These are phyloP conservation scores for Diabrotica virgifera DNA, from an alignment of 1,140 invertebrate species.

Conservation along the genomic window DNA sequence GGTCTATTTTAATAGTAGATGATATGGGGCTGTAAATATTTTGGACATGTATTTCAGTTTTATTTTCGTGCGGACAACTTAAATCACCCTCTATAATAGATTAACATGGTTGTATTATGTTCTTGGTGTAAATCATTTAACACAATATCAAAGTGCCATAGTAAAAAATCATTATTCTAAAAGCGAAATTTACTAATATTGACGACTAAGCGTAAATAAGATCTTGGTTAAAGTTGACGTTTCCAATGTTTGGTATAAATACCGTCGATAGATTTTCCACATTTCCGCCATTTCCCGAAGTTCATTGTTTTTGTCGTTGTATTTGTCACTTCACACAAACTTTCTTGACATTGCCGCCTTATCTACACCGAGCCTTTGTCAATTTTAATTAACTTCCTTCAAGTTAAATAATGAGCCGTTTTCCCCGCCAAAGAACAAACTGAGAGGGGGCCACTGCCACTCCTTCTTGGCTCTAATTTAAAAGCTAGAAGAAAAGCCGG, in stretches of 20 bases:
- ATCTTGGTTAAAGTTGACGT: too few relatives aligned
- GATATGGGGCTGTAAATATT: too few relatives aligned
- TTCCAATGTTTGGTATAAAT: not conserved
- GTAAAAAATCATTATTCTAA: too few relatives aligned
- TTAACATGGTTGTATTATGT: too few relatives aligned
- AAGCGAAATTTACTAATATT: too few relatives aligned
- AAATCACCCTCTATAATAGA: too few relatives aligned
- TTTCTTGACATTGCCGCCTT: constrained; percentile 9
- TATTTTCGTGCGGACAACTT: too few relatives aligned
- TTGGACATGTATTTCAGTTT: too few relatives aligned
- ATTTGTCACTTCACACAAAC: constrained; percentile 13
- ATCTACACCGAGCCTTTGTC: constrained; percentile 10
- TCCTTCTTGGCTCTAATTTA: not conserved
- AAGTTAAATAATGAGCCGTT: constrained; percentile 17
- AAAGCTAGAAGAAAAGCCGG: not conserved
- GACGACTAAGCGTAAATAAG: too few relatives aligned
- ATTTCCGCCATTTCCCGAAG: constrained; percentile 2
- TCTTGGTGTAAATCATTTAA: too few relatives aligned
- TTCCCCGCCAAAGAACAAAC: constrained; percentile 2
- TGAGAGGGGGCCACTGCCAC: not conserved
- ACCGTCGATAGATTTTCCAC: not conserved
- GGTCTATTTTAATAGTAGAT: too few relatives aligned
- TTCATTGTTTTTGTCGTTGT: constrained; percentile 13
- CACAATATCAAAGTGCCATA: too few relatives aligned
- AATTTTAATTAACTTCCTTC: constrained; percentile 14